Conservation (phyloP, 2,888 invertebrate species). For the Coelogynopora nodosa region DNA sequence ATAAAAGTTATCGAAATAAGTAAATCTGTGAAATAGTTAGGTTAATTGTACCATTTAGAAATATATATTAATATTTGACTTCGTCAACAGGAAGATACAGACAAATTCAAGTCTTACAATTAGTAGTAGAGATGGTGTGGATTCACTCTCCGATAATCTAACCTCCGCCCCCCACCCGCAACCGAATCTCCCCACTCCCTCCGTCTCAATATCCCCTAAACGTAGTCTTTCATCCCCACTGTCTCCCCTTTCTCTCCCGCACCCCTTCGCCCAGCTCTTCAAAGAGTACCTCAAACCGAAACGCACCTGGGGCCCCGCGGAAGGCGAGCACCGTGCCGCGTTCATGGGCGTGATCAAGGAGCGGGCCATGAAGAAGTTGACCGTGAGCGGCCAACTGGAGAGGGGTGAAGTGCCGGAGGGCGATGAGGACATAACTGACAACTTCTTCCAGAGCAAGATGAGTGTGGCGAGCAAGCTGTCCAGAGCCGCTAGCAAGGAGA, state of each 20-base stretch:
- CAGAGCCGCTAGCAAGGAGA: constrained; percentile 38
- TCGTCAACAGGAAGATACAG: too few relatives aligned
- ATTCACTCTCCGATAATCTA: too few relatives aligned
- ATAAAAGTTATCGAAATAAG: too few relatives aligned
- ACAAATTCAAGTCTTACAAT: too few relatives aligned
- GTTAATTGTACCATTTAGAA: too few relatives aligned
- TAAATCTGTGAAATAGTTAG: too few relatives aligned
- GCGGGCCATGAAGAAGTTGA: background rate
- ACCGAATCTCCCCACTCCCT: too few relatives aligned
- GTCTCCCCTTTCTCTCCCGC: background rate
- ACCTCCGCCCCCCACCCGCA: too few relatives aligned
- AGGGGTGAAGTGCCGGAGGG: background rate
- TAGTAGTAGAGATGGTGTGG: too few relatives aligned
- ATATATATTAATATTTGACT: too few relatives aligned
- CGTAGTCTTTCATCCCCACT: too few relatives aligned
- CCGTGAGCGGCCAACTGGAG: background rate
- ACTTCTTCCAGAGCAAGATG: constrained; percentile 44
- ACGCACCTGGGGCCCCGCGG: constrained; percentile 55
- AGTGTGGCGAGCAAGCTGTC: constrained; percentile 35
- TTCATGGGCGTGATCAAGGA: constrained; percentile 39
- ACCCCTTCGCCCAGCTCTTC: constrained; percentile 51
- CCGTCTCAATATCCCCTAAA: too few relatives aligned
- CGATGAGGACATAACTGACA: background rate
- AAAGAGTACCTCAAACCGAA: constrained; percentile 51
- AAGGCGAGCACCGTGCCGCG: constrained; percentile 49